phyloP scores from a whole-genome alignment of 2,888 invertebrate species.

The Apoda limacodes region DNA sequence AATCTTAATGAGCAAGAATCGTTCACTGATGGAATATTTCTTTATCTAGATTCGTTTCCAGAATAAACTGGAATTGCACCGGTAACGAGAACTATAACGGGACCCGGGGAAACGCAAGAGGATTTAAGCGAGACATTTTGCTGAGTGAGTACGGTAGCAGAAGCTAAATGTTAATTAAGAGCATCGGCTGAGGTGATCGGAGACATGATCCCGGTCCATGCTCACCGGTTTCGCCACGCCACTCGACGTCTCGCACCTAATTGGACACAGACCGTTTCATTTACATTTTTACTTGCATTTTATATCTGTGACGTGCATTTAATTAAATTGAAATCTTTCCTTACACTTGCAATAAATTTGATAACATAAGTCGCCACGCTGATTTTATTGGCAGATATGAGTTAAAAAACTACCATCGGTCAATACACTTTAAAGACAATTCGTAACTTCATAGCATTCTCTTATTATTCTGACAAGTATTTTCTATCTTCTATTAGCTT shows the following conservation, averaged over 20 bases:
- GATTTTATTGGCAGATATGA: too few relatives aligned
- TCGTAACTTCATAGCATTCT: too few relatives aligned
- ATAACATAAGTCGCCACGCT: too few relatives aligned
- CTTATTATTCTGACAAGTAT: too few relatives aligned
- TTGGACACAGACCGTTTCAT: constrained; percentile 42
- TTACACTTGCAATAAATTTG: constrained; percentile 18
- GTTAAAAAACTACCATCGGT: too few relatives aligned
- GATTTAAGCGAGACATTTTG: constrained; percentile 26
- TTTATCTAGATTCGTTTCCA: constrained; percentile 37
- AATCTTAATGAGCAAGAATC: too few relatives aligned
- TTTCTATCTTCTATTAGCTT: too few relatives aligned
- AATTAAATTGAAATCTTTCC: constrained; percentile 26
- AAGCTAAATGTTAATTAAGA: constrained; percentile 60
- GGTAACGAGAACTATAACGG: constrained; percentile 54
- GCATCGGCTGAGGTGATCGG: constrained; percentile 49
- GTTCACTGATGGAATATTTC: too few relatives aligned
- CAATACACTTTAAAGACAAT: too few relatives aligned
- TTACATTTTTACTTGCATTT: constrained; percentile 37
- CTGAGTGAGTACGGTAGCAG: constrained; percentile 44
- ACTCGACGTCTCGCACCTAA: too few relatives aligned
- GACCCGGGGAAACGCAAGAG: constrained; percentile 31
- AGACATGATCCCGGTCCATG: constrained; percentile 29
- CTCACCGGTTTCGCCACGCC: constrained; percentile 25
- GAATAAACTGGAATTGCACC: constrained; percentile 34
- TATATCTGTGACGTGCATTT: constrained; percentile 28